These are phyloP conservation scores for Drosophila sechellia DNA, from an alignment of 1,140 invertebrate species.

Conservation along the genomic window DNA sequence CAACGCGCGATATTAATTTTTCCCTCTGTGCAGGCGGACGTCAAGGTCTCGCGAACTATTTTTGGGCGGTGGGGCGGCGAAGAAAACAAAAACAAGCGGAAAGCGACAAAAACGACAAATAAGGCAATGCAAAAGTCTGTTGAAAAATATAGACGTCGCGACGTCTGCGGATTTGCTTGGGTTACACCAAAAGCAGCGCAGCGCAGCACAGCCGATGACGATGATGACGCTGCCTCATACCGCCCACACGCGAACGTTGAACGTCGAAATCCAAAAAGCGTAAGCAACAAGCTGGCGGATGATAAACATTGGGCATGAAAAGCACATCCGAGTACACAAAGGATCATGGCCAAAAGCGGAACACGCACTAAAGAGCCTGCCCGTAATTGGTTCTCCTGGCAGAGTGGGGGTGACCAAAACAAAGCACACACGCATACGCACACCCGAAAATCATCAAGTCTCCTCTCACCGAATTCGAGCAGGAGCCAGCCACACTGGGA, in stretches of 20 bases:
- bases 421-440: slow-evolving; percentile 47
- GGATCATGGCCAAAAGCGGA: slow-evolving; percentile 61
- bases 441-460: slow-evolving; percentile 18
- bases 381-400: slow-evolving; percentile 20
- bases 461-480: slow-evolving; percentile 85
- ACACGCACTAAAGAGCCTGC: slow-evolving; percentile 63
- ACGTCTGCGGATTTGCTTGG: slow-evolving; percentile 79
- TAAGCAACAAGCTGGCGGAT: slow-evolving; percentile 30
- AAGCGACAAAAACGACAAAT: slow-evolving; percentile 73
- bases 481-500: slow-evolving; percentile 88
- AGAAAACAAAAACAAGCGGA: slow-evolving; percentile 41
- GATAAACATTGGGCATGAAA: slow-evolving; percentile 35
- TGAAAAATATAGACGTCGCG: slow-evolving; percentile 71
- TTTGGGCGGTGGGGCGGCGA: slow-evolving; percentile 56
- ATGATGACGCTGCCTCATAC: slow-evolving; percentile 47
- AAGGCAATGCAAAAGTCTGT: slow-evolving; percentile 81
- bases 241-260: slow-evolving; percentile 59
- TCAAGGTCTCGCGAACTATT: slow-evolving; percentile 72
- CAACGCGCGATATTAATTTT: background rate
- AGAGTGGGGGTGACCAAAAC: slow-evolving; percentile 55
- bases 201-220: slow-evolving; percentile 26
- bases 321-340: slow-evolving; percentile 44
- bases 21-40: slow-evolving; percentile 15
- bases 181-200: slow-evolving; percentile 65
- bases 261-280: slow-evolving; percentile 6